Evolutionary conservation across 2,113 vertebrate species (phyloP).

Genomic region (Misgurnus mizolepis): DNA sequence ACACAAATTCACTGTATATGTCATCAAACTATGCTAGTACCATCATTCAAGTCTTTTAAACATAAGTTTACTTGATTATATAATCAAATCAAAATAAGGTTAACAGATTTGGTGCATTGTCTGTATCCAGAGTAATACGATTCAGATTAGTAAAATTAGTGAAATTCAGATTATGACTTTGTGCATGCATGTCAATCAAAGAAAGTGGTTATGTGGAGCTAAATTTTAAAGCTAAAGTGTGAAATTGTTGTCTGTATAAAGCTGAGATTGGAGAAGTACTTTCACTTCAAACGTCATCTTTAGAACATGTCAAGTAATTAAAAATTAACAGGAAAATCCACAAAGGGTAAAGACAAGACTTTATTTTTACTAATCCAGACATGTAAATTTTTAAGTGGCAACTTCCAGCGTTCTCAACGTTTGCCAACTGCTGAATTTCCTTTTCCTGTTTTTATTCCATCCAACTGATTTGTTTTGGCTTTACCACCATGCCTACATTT

Average conservation of each 20-base stretch:
- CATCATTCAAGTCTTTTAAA: too few species aligned
- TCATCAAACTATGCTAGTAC: too few species aligned
- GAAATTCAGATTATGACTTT: neutral
- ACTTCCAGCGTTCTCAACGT: neutral
- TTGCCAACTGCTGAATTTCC: constrained; percentile 24
- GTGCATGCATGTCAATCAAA: too few species aligned
- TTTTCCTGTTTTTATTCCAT: constrained; percentile 44
- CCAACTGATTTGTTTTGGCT: neutral
- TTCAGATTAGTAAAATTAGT: too few species aligned
- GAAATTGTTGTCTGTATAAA: neutral
- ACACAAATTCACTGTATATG: too few species aligned
- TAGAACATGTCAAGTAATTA: too few species aligned
- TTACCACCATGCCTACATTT: neutral
- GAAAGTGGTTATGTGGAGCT: neutral
- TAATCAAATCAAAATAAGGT: neutral
- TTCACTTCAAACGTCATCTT: too few species aligned
- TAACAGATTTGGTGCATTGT: neutral
- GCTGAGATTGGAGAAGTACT: too few species aligned
- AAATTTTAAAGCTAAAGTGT: neutral
- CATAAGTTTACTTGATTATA: constrained; percentile 1
- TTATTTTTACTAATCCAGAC: neutral
- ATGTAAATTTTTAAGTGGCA: constrained; percentile 16
- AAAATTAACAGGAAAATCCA: neutral
- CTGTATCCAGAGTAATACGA: too few species aligned
- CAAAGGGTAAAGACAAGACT: neutral